Evolutionary conservation across 2,113 vertebrate genomes (phyloP), one percentile per base, ranked within the genome.

Genomic region (Rhinopomastus cyanomelas): DNA sequence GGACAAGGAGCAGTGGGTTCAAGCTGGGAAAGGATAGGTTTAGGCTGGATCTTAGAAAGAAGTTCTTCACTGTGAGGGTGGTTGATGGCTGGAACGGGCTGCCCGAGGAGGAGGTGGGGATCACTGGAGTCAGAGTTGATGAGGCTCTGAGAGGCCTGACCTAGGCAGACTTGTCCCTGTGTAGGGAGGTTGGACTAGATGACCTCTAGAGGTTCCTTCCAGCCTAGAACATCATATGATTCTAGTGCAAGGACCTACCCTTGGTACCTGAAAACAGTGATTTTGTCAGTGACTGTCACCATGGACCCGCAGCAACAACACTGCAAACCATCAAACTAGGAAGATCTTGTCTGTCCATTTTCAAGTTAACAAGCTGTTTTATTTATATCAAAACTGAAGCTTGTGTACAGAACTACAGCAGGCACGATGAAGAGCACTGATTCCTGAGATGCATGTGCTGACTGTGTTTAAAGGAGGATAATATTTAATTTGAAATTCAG

Each of bases 401-500:
- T 27, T 37, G 17, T 32, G 15, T 72, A 12, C 64, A 5, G 18
- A 49, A 51, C 36, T 76, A 72, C 36, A 86, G 39, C 5, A 73
- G 26, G 44, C 27, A 87, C 74, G 67, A 86, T 23, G 88, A 91
- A 89, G 2, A 76, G n/a, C 30, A 65, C 37, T 46, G 61, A 48
- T 86, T 92, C 88, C 51, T 56, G 73, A 80, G 62, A 56, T 51
- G 22, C 4, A 57, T 11, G 22, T 57, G 36, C 32, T 26, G 48
- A 13, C 61, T 75, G 74, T 85, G 61, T 81, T 91, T 81, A 85
- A 94, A 71, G 36, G 18, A 79, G 14, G 21, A 53, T 56, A 76
- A 69, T 55, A 67, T 53, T 84, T 60, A 51, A 88, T 76, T 81
- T 88, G 66, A 88, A 96, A 95, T 65, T 55, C 55, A 55, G 37